These are phyloP conservation scores for Diabrotica balteata DNA, from an alignment of 2,888 invertebrate species.

Conservation along the genomic window DNA sequence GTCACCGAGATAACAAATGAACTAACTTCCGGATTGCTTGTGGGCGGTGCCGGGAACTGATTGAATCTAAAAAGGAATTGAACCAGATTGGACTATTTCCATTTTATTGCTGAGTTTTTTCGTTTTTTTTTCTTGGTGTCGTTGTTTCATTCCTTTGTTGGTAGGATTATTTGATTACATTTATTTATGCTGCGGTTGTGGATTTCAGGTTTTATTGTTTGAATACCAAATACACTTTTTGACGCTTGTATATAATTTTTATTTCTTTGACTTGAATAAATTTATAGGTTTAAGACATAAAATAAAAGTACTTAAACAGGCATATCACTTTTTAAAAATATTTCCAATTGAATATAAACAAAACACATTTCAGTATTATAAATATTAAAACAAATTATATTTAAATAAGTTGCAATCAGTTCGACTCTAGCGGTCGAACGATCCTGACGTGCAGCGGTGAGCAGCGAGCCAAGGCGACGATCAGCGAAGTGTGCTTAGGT, in stretches of 20 bases:
- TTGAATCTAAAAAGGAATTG: conserved; percentile 49
- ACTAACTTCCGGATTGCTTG: conserved; percentile 48
- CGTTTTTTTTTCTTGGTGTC: conserved; percentile 21
- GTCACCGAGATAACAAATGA: conserved; percentile 56
- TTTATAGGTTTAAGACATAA: too few species aligned
- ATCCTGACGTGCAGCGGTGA: too few species aligned
- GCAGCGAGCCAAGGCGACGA: too few species aligned
- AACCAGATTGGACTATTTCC: conserved; percentile 49
- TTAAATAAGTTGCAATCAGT: too few species aligned
- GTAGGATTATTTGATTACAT: conserved; percentile 15
- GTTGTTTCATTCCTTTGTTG: conserved; percentile 14
- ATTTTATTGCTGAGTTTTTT: conserved; percentile 35
- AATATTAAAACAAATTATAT: too few species aligned
- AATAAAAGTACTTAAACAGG: too few species aligned
- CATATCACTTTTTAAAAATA: too few species aligned
- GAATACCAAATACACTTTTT: not conserved
- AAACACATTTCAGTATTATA: too few species aligned
- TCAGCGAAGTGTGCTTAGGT: too few species aligned
- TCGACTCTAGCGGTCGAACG: too few species aligned
- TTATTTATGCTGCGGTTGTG: conserved; percentile 15
- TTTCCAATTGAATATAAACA: too few species aligned
- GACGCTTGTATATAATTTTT: not conserved
- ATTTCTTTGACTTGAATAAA: not conserved
- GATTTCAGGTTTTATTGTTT: conserved; percentile 1
- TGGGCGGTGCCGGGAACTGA: conserved; percentile 53